A percentile compares a stretch with the other conserved stretches of the same genome.
Evolutionary conservation across 1,140 invertebrate genomes (phyloP).

Genomic region (Zelostemma sp.): DNA sequence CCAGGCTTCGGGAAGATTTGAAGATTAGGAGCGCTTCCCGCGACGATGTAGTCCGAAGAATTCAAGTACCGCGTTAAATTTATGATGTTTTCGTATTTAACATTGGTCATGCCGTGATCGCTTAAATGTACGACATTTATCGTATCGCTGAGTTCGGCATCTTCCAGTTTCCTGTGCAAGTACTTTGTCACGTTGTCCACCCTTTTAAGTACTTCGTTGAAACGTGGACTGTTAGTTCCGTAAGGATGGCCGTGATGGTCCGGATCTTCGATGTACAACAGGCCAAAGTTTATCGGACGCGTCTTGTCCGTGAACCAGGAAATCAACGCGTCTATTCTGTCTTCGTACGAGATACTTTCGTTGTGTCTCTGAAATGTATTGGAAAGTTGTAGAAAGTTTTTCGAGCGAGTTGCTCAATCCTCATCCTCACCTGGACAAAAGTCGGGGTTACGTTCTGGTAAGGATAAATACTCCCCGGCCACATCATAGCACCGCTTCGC

Average conservation of each 20-base stretch:
- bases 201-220: constrained; percentile 68
- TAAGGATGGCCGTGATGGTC: constrained; percentile 73
- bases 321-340: constrained; percentile 74
- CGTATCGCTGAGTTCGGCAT: constrained; percentile 66
- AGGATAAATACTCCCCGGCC: constrained; percentile 71
- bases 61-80: constrained; percentile 73
- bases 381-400: no score
- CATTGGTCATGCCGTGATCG: constrained; percentile 81
- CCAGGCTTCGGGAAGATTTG: constrained; percentile 74
- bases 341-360: constrained; percentile 66
- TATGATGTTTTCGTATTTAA: constrained; percentile 71
- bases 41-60: constrained; percentile 65
- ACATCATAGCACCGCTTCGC: constrained; percentile 75
- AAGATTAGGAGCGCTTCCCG: constrained; percentile 67
- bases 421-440: constrained; percentile 56
- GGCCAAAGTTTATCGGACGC: constrained; percentile 74
- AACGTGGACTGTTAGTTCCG: constrained; percentile 66
- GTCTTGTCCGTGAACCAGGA: constrained; percentile 75
- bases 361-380: constrained; percentile 69
- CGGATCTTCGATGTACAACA: constrained; percentile 82
- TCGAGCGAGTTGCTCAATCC: no score
- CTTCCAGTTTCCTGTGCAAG: constrained; percentile 71
- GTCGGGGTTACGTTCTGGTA: constrained; percentile 67
- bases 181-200: constrained; percentile 74
- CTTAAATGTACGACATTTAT: constrained; percentile 80